A percentile compares a stretch with the other conserved stretches of the same genome.
Conservation (phyloP, 2,888 invertebrate genomes). For the Galeopsomyia nigrocyanea region DNA sequence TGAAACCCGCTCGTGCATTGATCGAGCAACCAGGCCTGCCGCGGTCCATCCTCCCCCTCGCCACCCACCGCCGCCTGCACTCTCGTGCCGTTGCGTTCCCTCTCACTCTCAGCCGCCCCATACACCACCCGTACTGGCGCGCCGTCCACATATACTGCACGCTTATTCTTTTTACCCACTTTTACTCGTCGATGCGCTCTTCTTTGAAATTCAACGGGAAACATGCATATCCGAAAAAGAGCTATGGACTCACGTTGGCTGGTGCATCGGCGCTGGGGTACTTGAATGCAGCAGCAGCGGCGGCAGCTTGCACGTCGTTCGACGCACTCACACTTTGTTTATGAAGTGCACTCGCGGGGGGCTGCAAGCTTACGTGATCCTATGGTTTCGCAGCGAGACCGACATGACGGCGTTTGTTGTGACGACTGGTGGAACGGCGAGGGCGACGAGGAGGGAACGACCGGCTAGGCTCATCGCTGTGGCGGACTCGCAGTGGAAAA, state of each 20-base stretch:
- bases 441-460: no score
- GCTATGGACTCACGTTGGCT: no score
- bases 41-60: conserved; percentile 56
- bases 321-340: no score
- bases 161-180: conserved; percentile 69
- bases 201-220: no score
- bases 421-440: no score
- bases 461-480: not conserved
- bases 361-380: conserved; percentile 60
- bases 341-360: not conserved
- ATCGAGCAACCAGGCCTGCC: conserved; percentile 62
- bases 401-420: conserved; percentile 11
- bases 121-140: conserved; percentile 48
- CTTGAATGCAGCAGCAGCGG: no score
- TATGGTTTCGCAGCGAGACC: conserved; percentile 63
- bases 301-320: no score
- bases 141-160: conserved; percentile 68
- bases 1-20: conserved; percentile 69
- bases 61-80: conserved; percentile 69
- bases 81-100: conserved; percentile 67
- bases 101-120: conserved; percentile 51
- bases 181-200: conserved; percentile 44
- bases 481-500: conserved; percentile 24
- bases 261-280: not conserved
- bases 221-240: no score